These are phyloP conservation scores for Chrysoperla carnea DNA, from an alignment of 1,140 invertebrate species.

Conservation along the genomic window DNA sequence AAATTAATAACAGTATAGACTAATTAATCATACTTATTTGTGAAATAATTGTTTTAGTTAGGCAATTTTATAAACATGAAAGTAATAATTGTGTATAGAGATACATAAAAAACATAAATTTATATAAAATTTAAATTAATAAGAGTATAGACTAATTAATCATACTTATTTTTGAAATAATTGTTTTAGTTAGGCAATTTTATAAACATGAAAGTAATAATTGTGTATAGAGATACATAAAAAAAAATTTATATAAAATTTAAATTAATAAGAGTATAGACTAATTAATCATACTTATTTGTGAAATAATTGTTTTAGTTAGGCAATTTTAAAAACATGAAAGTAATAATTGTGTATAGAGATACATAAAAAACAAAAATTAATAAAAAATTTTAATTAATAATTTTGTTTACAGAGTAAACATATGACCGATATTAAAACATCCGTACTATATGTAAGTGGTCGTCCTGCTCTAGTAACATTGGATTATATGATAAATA, in stretches of 20 bases:
- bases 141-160: conserved; percentile 1
- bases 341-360: no score
- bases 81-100: no score
- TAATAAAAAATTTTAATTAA: no score
- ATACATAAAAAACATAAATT: no score
- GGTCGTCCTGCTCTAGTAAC: conserved; percentile 56
- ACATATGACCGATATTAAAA: conserved; percentile 62
- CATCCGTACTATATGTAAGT: conserved; percentile 57
- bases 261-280: conserved; percentile 2
- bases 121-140: no score
- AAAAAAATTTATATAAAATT: no score
- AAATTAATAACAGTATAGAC: conserved; percentile 2
- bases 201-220: neutral
- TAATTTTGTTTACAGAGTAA: conserved; percentile 55
- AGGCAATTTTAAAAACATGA: neutral
- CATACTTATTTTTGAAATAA: conserved; percentile 3
- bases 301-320: neutral
- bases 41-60: neutral
- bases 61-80: neutral
- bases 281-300: conserved; percentile 2
- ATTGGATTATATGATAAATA: conserved; percentile 57
- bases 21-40: conserved; percentile 2
- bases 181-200: neutral
- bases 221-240: no score
- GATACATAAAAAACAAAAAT: no score